A percentile compares a stretch with the other conserved stretches of the same genome.
Conservation (phyloP, 2,888 invertebrate genomes). For the Pseudeuparius sepicola region DNA sequence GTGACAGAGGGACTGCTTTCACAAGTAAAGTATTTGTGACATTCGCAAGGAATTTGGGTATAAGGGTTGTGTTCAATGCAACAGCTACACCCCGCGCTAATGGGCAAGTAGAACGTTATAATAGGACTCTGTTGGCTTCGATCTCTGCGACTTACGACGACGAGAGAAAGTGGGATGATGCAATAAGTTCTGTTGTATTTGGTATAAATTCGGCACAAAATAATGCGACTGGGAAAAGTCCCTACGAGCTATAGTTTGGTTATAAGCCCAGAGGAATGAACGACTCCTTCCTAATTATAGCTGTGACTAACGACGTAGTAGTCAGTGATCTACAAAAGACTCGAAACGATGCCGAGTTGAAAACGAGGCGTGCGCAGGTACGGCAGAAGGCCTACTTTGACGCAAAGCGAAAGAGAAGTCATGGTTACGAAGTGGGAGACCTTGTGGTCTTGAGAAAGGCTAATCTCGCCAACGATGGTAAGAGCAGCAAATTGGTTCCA, state of each 20-base stretch:
- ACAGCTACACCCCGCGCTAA: too few relatives aligned
- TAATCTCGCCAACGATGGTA: too few relatives aligned
- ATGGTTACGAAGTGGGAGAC: too few relatives aligned
- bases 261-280: too few relatives aligned
- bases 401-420: slow-evolving; percentile 6
- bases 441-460: too few relatives aligned
- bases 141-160: slow-evolving; percentile 12
- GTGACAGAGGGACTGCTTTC: slow-evolving; percentile 6
- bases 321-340: slow-evolving; percentile 1
- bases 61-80: slow-evolving; percentile 11
- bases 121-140: too few relatives aligned
- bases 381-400: too few relatives aligned
- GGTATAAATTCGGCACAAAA: slow-evolving; percentile 14
- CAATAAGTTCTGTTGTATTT: too few relatives aligned
- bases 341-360: slow-evolving; percentile 4
- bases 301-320: too few relatives aligned
- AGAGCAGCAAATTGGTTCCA: too few relatives aligned
- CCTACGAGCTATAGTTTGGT: slow-evolving; percentile 15
- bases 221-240: slow-evolving; percentile 15
- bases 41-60: slow-evolving; percentile 12
- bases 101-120: too few relatives aligned
- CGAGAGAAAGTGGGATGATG: slow-evolving; percentile 16
- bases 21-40: slow-evolving; percentile 16
- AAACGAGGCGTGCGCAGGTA: background rate
- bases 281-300: too few relatives aligned